Base-by-base conservation (phyloP, 2,113 vertebrate species). In the Emydocephalus ijimae region DNA sequence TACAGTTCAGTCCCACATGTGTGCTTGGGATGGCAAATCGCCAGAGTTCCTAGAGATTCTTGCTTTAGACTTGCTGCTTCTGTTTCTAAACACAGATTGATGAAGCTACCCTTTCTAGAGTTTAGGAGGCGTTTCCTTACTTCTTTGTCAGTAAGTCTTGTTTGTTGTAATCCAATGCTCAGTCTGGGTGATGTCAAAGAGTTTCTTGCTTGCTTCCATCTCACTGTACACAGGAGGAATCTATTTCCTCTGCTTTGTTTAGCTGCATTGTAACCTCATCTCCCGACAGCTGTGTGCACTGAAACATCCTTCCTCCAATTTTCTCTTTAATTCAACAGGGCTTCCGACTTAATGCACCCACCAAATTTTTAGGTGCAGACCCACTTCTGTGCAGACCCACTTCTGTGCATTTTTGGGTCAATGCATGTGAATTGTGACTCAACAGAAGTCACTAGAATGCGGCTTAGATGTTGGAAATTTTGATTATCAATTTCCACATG, bases 81-180 rank as follows among this genome's bases (percentile, higher is more conserved):
- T 94, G 96, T 57, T 59, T 56, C 0, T 92, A 23, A 92, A 81
- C 94, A 96, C 96, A 64, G 94, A 95, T 96, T 97, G 97, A 96
- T 96, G 96, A 97, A 98, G 97, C 96, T 95, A 97, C 96, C 96
- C 96, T 97, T 97, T 87, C 21, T 89, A 97, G 95, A 96, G 96
- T 96, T 92, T 89, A 96, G 97, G 97, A 97, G 98, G 98, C 97
- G 98, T 97, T 97, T 97, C 97, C 97, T 97, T 96, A 11, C 87
- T 94, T 94, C 89, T 86, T 0, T 89, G 95, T 97, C 97, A 95
- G 95, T 93, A 86, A 96, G 97, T 97, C 97, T 97, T 96, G 96
- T 97, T 95, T 94, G 95, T 94, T 97, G 97, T 98, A 98, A 98
- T 95, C 96, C 95, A 98, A 97, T 93, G 96, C 97, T 97, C 94